phyloP scores from a whole-genome alignment of 2,888 invertebrate species.

The Malthinus flaveolus region DNA sequence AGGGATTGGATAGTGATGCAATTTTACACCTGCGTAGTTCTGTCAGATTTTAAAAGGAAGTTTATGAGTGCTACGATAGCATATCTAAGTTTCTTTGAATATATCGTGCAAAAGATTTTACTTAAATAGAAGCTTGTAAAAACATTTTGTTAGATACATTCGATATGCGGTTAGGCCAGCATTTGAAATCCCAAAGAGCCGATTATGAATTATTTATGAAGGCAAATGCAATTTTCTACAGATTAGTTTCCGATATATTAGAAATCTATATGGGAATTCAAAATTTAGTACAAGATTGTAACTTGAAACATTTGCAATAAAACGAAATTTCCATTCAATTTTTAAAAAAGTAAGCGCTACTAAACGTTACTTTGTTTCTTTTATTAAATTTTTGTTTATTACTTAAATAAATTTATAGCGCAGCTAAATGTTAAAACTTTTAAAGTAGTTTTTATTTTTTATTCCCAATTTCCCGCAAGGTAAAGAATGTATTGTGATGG shows the following conservation, averaged over 20 bases:
- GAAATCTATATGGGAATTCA: slow-evolving; percentile 21
- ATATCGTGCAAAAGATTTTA: slow-evolving; percentile 16
- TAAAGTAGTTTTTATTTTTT: no score
- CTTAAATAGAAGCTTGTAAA: slow-evolving; percentile 26
- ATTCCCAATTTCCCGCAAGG: no score
- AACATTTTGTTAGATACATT: slow-evolving; percentile 26
- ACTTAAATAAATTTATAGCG: no score
- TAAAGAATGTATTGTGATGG: no score
- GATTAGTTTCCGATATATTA: slow-evolving; percentile 36
- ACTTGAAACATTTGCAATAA: slow-evolving; percentile 14
- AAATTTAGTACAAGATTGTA: slow-evolving; percentile 11
- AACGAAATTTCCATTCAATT: slow-evolving; percentile 31
- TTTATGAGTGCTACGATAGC: slow-evolving; percentile 11
- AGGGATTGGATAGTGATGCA: slow-evolving; percentile 9
- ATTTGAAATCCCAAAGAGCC: slow-evolving; percentile 29
- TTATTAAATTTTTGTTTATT: no score
- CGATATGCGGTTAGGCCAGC: slow-evolving; percentile 23
- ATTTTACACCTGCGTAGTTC: slow-evolving; percentile 9
- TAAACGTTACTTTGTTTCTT: slow-evolving; percentile 1
- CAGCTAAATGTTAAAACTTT: no score
- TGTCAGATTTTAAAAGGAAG: not conserved
- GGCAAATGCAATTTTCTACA: slow-evolving; percentile 41
- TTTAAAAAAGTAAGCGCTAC: slow-evolving; percentile 15
- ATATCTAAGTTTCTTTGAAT: slow-evolving; percentile 14
- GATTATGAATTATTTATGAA: slow-evolving; percentile 44